These are phyloP conservation scores for Ptychoptera contaminata DNA, from an alignment of 2,888 invertebrate species.

Conservation along the genomic window DNA sequence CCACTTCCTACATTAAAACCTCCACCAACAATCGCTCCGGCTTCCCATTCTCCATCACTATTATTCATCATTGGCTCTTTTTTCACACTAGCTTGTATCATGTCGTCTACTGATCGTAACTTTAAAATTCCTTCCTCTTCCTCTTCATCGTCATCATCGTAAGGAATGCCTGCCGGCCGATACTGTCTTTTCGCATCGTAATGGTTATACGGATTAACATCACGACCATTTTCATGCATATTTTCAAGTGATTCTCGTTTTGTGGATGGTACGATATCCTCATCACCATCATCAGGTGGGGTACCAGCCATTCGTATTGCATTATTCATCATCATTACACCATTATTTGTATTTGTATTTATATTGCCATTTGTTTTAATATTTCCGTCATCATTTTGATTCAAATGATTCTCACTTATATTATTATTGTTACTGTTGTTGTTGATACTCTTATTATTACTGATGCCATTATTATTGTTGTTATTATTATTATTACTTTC, in stretches of 20 bases:
- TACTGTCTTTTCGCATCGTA: too few species aligned
- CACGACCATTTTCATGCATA: background rate
- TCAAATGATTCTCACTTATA: background rate
- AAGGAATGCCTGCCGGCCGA: background rate
- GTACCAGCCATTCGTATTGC: too few species aligned
- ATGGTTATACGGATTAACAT: background rate
- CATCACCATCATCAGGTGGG: too few species aligned
- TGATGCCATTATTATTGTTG: background rate
- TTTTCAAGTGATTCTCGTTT: background rate
- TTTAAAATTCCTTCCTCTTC: conserved; percentile 3
- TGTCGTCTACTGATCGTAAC: background rate
- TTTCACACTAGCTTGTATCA: conserved; percentile 4
- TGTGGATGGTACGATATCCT: background rate
- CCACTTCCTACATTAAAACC: background rate
- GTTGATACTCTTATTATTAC: background rate
- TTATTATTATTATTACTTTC: background rate
- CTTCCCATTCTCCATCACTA: conserved; percentile 4
- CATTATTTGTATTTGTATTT: background rate
- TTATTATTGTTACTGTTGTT: background rate
- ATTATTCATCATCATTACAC: background rate
- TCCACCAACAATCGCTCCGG: background rate
- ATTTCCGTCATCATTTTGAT: background rate
- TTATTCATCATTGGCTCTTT: conserved; percentile 5
- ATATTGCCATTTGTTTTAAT: background rate
- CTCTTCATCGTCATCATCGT: background rate